Conservation (phyloP, 2,113 vertebrate species). For the Nymphicus hollandicus region DNA sequence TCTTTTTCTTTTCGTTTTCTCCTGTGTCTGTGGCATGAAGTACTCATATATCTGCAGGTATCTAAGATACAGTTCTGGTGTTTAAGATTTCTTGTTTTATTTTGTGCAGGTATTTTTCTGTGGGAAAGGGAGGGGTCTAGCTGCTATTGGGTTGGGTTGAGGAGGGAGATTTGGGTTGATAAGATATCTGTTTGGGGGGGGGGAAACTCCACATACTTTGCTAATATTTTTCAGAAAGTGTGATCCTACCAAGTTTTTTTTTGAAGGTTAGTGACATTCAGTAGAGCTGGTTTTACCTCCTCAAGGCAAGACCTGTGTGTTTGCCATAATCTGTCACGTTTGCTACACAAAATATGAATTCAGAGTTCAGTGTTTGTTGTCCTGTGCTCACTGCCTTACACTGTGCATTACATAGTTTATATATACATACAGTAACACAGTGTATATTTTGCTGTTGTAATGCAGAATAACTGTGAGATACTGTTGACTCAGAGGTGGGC, state of each 20-base stretch:
- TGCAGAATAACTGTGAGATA: background rate
- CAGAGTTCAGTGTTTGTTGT: background rate
- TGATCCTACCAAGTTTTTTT: background rate
- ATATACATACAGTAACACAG: background rate
- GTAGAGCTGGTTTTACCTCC: background rate
- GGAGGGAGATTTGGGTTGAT: background rate
- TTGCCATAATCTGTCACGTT: background rate
- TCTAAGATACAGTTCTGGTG: background rate
- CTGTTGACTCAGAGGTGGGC: background rate
- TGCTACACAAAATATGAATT: background rate
- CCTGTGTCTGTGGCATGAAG: background rate
- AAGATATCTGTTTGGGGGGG: no score
- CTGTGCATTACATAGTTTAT: background rate
- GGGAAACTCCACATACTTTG: background rate
- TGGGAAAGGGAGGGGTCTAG: background rate
- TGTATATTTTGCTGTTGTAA: background rate
- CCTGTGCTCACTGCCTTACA: background rate
- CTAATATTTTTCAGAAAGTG: background rate
- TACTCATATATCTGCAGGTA: background rate
- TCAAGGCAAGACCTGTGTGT: background rate
- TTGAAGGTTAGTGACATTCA: background rate
- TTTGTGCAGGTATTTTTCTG: background rate
- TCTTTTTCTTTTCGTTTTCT: background rate
- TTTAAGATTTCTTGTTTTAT: background rate
- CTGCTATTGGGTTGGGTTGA: background rate